Percentiles rank a stretch among this genome's conserved stretches.
These are phyloP conservation scores for Tubulanus polymorphus DNA, from an alignment of 2,888 invertebrate species.

Conservation along the genomic window DNA sequence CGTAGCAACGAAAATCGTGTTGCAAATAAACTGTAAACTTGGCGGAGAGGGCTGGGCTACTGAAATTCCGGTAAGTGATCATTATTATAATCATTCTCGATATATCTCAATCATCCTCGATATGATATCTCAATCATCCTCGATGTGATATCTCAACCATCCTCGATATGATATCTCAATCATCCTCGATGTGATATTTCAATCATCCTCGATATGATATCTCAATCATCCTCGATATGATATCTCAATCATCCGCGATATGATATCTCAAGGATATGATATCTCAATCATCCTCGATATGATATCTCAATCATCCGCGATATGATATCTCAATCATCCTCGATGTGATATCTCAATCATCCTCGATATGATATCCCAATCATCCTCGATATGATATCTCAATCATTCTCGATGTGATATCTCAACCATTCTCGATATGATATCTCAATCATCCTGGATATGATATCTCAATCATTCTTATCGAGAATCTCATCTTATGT, in stretches of 20 bases:
- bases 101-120: not conserved
- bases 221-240: not conserved
- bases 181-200: not conserved
- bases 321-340: too few species aligned
- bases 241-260: not conserved
- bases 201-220: not conserved
- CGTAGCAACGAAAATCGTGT: slow-evolving; percentile 84
- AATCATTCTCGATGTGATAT: too few species aligned
- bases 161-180: not conserved
- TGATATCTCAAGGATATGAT: not conserved
- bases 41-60: slow-evolving; percentile 87
- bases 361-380: too few species aligned
- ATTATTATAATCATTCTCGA: too few species aligned
- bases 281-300: too few species aligned
- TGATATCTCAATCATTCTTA: too few species aligned
- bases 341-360: too few species aligned
- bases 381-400: too few species aligned
- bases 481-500: too few species aligned
- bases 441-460: too few species aligned
- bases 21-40: slow-evolving; percentile 89
- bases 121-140: not conserved
- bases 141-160: not conserved
- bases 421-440: too few species aligned
- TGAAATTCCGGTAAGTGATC: slow-evolving; percentile 54
- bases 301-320: too few species aligned